Evolutionary conservation across 2,113 vertebrate genomes (phyloP), one percentile per base, ranked within the genome.

Genomic region (Brienomyrus brachyistius): DNA sequence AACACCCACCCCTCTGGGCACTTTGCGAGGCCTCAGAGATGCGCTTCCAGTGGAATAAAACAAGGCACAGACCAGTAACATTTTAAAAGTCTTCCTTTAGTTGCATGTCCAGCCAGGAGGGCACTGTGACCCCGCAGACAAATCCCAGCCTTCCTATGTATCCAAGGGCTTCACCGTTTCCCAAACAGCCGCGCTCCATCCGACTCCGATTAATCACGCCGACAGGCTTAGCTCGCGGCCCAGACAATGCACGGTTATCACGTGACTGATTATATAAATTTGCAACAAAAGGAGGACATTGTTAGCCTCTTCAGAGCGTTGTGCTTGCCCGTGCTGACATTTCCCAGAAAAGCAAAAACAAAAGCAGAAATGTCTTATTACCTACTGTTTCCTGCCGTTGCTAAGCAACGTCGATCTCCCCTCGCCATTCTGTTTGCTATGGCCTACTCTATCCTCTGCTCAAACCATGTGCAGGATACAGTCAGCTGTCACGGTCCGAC

Each of bases 311-410:
- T 47, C 17, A 4, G 54, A 74, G 52, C 27, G 10, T 17, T 48
- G 19, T 31, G 40, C 23, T 27, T 74, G 77, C 54, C 43, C 62
- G 40, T 51, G 52, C 35, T 3, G 40, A 50, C 51, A 45, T 87
- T 52, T 90, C 50, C 23, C 56, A 90, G 15, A 23, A 48, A 84
- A 89, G 77, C 27, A n/a, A 47, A 54, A 31, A 31, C 45, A 43
- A 91, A 87, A 92, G 87, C 82, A 89, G 90, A 91, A 89, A 93
- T 90, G 86, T 90, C 92, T 92, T 93, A 92, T 90, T 90, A 91
- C 89, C 85, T 74, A 88, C 91, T 91, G 90, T 90, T 88, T 91
- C 90, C 89, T 82, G 27, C 88, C 90, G 92, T 94, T 93, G 89
- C 94, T 86, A 92, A 80, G 93, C 92, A 92, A 93, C 91, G 88